Evolutionary conservation across 1,140 invertebrate genomes (phyloP).

Genomic region (Drosophila ohnishii): DNA sequence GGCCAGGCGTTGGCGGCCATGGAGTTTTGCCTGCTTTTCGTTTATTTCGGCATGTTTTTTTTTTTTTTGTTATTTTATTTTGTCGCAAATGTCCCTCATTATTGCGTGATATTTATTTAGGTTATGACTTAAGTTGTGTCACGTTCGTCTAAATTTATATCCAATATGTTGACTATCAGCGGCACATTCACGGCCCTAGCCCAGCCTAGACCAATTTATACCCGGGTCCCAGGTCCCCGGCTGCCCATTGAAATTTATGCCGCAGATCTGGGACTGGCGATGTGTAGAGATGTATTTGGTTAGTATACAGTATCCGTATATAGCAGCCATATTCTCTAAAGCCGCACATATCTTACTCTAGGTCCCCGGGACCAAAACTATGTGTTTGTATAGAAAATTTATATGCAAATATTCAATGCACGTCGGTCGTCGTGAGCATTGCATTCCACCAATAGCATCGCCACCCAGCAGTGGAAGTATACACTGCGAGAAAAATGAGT

Average conservation of each 20-base stretch:
- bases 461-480: conserved; percentile 11
- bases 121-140: conserved; percentile 82
- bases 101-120: conserved; percentile 82
- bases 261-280: conserved; percentile 61
- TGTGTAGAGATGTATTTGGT: conserved; percentile 25
- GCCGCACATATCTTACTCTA: conserved; percentile 31
- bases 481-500: background rate
- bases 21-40: conserved; percentile 37
- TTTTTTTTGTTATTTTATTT: conserved; percentile 56
- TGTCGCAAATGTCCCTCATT: conserved; percentile 79
- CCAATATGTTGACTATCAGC: conserved; percentile 77
- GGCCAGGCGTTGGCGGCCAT: conserved; percentile 12
- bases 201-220: conserved; percentile 45
- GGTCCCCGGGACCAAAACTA: conserved; percentile 42
- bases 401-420: conserved; percentile 79
- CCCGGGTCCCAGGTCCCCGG: conserved; percentile 13
- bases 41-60: conserved; percentile 31
- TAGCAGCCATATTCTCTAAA: conserved; percentile 45
- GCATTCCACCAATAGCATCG: conserved; percentile 48
- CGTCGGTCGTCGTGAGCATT: conserved; percentile 65
- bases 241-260: conserved; percentile 50
- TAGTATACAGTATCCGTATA: conserved; percentile 16
- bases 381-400: conserved; percentile 65
- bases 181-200: conserved; percentile 59
- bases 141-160: conserved; percentile 78